Percentiles rank a stretch among this genome's conserved stretches.
Conservation (phyloP, 92 coral and sea anemone genomes). For the Heliopora coerulea region DNA sequence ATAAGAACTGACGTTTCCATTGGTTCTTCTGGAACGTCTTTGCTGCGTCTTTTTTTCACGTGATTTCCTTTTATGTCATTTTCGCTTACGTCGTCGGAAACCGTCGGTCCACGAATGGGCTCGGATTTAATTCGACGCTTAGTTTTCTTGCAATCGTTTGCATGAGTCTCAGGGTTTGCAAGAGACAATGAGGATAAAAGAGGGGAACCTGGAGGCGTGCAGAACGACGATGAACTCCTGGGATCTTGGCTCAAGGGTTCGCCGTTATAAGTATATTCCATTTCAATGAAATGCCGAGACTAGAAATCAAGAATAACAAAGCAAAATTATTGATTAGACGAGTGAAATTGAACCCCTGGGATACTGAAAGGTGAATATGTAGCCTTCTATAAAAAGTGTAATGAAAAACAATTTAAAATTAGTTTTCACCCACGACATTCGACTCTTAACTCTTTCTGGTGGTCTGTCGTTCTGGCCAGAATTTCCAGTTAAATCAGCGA, state of each 20-base stretch:
- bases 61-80: slow-evolving; percentile 76
- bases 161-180: slow-evolving; percentile 77
- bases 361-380: too few species aligned
- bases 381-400: too few species aligned
- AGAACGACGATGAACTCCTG: slow-evolving; percentile 72
- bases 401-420: too few species aligned
- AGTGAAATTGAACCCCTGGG: too few species aligned
- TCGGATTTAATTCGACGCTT: slow-evolving; percentile 59
- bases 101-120: slow-evolving; percentile 86
- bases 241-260: slow-evolving; percentile 77
- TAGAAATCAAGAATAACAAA: too few species aligned
- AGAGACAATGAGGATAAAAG: slow-evolving; percentile 86
- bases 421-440: too few species aligned
- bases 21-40: slow-evolving; percentile 7
- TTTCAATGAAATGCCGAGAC: slow-evolving; percentile 95
- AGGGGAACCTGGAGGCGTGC: slow-evolving; percentile 98
- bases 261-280: slow-evolving; percentile 92
- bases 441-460: too few species aligned
- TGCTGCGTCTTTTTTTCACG: slow-evolving; percentile 43
- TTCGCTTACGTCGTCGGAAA: slow-evolving; percentile 72
- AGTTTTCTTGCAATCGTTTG: slow-evolving; percentile 77
- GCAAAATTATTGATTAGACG: too few species aligned
- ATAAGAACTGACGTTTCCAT: slow-evolving; percentile 25
- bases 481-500: too few species aligned
- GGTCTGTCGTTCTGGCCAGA: too few species aligned